phyloP scores from a whole-genome alignment of 2,888 invertebrate genomes.

The Agrenia bidenticulata region DNA sequence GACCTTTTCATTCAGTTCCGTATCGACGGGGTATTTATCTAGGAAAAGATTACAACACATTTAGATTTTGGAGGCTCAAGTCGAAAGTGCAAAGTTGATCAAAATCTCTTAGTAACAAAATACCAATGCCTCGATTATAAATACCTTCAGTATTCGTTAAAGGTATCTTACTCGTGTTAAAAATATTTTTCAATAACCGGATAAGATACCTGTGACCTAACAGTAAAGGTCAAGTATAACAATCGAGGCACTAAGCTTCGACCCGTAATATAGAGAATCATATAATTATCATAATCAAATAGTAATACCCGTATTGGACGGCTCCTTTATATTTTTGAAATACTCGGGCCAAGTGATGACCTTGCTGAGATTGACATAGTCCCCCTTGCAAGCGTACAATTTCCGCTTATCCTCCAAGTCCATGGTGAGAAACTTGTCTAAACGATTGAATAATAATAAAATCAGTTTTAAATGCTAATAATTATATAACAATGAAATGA shows the following conservation, averaged over 20 bases:
- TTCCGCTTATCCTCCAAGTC: slow-evolving; percentile 22
- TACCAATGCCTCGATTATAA: background rate
- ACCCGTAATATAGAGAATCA: no score
- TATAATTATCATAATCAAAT: no score
- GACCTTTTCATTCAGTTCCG: slow-evolving; percentile 35
- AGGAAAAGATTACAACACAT: background rate
- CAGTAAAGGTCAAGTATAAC: background rate
- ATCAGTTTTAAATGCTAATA: background rate
- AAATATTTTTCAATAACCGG: no score
- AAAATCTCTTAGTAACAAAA: no score
- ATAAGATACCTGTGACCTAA: background rate
- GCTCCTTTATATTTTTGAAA: background rate
- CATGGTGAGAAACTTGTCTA: slow-evolving; percentile 29
- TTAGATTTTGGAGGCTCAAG: background rate
- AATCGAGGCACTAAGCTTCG: no score
- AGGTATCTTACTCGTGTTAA: no score
- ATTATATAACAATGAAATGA: background rate
- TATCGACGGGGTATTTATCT: background rate
- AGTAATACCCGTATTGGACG: background rate
- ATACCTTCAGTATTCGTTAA: background rate
- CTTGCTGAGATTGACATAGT: background rate
- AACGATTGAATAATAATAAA: background rate
- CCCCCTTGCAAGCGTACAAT: slow-evolving; percentile 23
- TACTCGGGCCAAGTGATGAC: slow-evolving; percentile 24
- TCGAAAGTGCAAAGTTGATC: no score